These are phyloP conservation scores for Bambusicola thoracicus DNA, from an alignment of 2,113 vertebrate species.

Conservation along the genomic window DNA sequence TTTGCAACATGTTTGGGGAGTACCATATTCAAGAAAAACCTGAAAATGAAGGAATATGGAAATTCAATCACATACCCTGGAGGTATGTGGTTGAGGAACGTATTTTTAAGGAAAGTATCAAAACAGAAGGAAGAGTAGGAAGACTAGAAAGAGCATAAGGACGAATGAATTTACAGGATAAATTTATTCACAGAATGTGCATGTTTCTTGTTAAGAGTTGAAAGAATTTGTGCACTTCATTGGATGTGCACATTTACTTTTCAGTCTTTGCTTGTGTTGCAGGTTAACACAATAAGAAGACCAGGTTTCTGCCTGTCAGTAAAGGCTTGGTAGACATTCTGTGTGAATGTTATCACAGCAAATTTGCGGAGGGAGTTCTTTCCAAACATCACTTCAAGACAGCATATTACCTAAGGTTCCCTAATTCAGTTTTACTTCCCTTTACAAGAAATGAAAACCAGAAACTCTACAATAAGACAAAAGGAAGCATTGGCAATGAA, in stretches of 20 bases:
- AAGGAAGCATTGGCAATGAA: not conserved
- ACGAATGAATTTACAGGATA: not conserved
- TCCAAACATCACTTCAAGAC: not conserved
- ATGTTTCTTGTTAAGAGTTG: not conserved
- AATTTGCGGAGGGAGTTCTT: not conserved
- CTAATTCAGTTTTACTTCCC: slow-evolving; percentile 55
- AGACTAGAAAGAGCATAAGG: not conserved
- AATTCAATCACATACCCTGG: not conserved
- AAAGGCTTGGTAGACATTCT: not conserved
- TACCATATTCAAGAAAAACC: not conserved
- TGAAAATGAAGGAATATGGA: not conserved
- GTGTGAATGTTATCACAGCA: not conserved
- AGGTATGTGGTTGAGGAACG: not conserved
- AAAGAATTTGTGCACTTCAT: not conserved
- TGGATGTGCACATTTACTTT: not conserved
- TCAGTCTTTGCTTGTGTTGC: not conserved
- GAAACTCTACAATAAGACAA: not conserved
- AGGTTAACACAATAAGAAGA: not conserved
- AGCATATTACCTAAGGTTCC: not conserved
- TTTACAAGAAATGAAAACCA: slow-evolving; percentile 12
- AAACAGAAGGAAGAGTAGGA: not conserved
- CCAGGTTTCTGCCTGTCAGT: not conserved
- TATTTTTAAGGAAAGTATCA: not conserved
- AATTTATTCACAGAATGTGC: not conserved
- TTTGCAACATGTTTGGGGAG: not conserved